Evolutionary conservation across 2,888 invertebrate species (phyloP).

Genomic region (Brachynemurus nebulosus): DNA sequence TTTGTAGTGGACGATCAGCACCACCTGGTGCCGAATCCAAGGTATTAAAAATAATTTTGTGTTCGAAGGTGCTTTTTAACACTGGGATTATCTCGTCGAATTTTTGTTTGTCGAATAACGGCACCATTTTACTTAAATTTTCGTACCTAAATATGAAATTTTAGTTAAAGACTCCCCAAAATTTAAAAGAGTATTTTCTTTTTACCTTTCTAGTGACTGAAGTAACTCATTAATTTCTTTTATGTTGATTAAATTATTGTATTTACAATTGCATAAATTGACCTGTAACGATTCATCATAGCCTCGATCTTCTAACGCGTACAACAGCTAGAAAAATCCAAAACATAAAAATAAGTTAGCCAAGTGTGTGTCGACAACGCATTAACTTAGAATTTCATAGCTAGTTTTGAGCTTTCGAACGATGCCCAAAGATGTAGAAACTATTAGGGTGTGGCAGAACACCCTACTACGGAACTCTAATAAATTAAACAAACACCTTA

Average conservation of each 20-base stretch:
- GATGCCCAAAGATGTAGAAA: too few species aligned
- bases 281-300: slow-evolving; percentile 18
- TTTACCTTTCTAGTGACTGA: slow-evolving; percentile 36
- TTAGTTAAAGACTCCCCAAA: not conserved
- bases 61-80: slow-evolving; percentile 46
- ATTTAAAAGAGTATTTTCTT: slow-evolving; percentile 4
- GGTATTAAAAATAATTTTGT: slow-evolving; percentile 23
- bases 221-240: slow-evolving; percentile 34
- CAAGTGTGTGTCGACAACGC: too few species aligned
- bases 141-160: slow-evolving; percentile 26
- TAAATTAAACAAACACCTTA: too few species aligned
- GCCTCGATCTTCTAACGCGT: not conserved
- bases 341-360: too few species aligned
- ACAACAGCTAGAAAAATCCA: not conserved
- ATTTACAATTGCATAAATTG: slow-evolving; percentile 37
- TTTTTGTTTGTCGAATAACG: slow-evolving; percentile 46
- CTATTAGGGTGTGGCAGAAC: too few species aligned
- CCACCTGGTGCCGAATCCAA: slow-evolving; percentile 36
- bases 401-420: too few species aligned
- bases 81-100: slow-evolving; percentile 53
- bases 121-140: slow-evolving; percentile 47
- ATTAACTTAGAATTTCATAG: too few species aligned
- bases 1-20: slow-evolving; percentile 39
- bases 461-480: too few species aligned
- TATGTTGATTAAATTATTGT: slow-evolving; percentile 34